Evolutionary conservation across 2,797 vertebrate genomes (phyloP).

Genomic region (Argentina silus): DNA sequence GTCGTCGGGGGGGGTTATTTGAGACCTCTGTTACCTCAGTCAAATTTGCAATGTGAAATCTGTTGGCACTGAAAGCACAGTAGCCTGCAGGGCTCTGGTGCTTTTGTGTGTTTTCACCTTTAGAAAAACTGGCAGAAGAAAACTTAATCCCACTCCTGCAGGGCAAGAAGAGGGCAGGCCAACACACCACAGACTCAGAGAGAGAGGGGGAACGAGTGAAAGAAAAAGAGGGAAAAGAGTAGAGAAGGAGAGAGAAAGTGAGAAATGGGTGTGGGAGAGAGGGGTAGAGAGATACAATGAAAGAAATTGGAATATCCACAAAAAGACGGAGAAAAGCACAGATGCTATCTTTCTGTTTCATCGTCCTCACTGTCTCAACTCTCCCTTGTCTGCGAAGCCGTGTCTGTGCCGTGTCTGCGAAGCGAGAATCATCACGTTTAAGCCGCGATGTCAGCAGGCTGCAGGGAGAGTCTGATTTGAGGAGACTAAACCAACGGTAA

Average conservation of each 20-base stretch:
- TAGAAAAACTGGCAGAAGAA: constrained; percentile 50
- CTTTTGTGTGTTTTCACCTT: constrained; percentile 64
- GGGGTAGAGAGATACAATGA: too few species aligned
- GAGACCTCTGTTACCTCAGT: constrained; percentile 2
- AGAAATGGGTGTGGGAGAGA: too few species aligned
- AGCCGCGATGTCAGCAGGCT: background rate
- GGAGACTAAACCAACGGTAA: background rate
- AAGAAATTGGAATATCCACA: too few species aligned
- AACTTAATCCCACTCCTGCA: constrained; percentile 63
- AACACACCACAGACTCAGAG: constrained; percentile 7
- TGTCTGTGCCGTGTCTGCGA: too few species aligned
- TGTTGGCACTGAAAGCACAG: constrained; percentile 55
- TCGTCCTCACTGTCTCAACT: too few species aligned
- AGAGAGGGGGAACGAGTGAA: constrained; percentile 28
- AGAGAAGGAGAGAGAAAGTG: constrained; percentile 3
- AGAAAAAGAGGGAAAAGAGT: constrained; percentile 8
- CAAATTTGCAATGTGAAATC: constrained; percentile 55
- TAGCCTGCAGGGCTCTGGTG: constrained; percentile 57
- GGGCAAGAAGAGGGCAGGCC: constrained; percentile 45
- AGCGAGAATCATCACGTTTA: too few species aligned
- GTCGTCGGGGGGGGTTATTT: background rate
- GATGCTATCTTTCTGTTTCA: too few species aligned
- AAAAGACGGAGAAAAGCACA: too few species aligned
- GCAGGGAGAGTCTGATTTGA: background rate
- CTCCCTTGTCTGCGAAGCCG: too few species aligned